phyloP scores from a whole-genome alignment of 2,113 vertebrate species.

The Otocyon megalotis region DNA sequence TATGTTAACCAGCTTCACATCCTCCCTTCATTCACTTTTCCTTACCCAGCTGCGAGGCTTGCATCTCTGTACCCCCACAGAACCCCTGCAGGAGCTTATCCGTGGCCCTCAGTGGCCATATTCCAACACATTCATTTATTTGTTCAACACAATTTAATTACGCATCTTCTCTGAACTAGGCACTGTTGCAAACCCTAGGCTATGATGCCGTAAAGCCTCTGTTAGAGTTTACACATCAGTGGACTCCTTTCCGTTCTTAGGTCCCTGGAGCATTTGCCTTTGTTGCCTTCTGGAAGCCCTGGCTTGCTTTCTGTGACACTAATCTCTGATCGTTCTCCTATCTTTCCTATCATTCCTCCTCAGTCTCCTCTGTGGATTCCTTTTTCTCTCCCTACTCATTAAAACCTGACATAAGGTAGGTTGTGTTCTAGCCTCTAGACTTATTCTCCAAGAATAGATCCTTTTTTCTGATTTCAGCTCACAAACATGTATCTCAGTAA shows the following conservation, averaged over 20 bases:
- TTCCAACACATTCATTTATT: background rate
- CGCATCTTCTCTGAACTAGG: background rate
- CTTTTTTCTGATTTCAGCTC: conserved; percentile 14
- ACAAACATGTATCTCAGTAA: background rate
- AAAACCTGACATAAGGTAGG: background rate
- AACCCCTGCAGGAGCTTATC: background rate
- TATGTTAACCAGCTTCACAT: background rate
- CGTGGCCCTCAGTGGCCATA: background rate
- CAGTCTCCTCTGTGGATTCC: background rate
- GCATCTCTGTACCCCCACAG: background rate
- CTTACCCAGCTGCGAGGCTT: background rate
- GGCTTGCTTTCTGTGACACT: background rate
- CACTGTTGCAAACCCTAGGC: background rate
- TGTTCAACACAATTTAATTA: background rate
- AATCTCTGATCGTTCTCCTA: background rate
- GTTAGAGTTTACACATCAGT: background rate
- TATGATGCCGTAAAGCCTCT: background rate
- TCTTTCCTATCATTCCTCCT: background rate
- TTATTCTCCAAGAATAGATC: background rate
- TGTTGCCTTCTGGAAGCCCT: background rate
- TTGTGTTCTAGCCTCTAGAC: background rate
- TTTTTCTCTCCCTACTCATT: background rate
- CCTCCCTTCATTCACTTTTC: background rate
- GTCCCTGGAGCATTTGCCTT: background rate
- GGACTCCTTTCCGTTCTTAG: background rate